phyloP scores from a whole-genome alignment of 1,140 invertebrate species.

The Telenomus remus region DNA sequence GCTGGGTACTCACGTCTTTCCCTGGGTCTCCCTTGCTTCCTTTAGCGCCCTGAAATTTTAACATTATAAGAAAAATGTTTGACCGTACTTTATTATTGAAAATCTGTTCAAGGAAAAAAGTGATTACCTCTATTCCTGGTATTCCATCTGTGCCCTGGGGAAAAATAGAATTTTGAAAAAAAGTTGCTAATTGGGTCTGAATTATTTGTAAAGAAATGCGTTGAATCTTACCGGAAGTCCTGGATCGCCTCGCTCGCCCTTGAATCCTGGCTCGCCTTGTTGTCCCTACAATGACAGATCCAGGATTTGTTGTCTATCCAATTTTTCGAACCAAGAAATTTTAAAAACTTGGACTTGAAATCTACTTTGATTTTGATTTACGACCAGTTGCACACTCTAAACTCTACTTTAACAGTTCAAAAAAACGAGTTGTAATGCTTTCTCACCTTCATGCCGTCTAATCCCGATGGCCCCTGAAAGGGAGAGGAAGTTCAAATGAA shows the following conservation, averaged over 20 bases:
- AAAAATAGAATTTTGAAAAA: slow-evolving; percentile 56
- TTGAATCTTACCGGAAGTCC: slow-evolving; percentile 91
- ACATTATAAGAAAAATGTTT: slow-evolving; percentile 1
- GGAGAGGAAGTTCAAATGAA: slow-evolving; percentile 73
- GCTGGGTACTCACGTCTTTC: slow-evolving; percentile 84
- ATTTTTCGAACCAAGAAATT: neutral
- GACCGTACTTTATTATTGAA: too few relatives aligned
- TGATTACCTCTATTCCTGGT: slow-evolving; percentile 92
- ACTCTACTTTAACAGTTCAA: slow-evolving; percentile 27
- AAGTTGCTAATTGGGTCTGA: neutral
- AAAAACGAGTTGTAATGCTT: slow-evolving; percentile 52
- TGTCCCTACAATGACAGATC: slow-evolving; percentile 82
- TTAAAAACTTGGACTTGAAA: too few relatives aligned
- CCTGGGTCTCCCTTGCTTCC: slow-evolving; percentile 92
- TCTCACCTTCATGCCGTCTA: slow-evolving; percentile 82
- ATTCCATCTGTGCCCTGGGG: slow-evolving; percentile 94
- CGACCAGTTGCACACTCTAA: too few relatives aligned
- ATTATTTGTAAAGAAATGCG: too few relatives aligned
- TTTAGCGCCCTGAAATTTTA: slow-evolving; percentile 83
- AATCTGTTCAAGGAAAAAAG: too few relatives aligned
- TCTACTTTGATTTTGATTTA: too few relatives aligned
- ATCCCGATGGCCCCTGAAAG: slow-evolving; percentile 80
- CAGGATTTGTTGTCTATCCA: slow-evolving; percentile 39
- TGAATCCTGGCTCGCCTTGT: slow-evolving; percentile 91
- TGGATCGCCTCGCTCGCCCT: slow-evolving; percentile 93